Conservation (phyloP, 2,797 vertebrate species). For the Neoniphon sammara region DNA sequence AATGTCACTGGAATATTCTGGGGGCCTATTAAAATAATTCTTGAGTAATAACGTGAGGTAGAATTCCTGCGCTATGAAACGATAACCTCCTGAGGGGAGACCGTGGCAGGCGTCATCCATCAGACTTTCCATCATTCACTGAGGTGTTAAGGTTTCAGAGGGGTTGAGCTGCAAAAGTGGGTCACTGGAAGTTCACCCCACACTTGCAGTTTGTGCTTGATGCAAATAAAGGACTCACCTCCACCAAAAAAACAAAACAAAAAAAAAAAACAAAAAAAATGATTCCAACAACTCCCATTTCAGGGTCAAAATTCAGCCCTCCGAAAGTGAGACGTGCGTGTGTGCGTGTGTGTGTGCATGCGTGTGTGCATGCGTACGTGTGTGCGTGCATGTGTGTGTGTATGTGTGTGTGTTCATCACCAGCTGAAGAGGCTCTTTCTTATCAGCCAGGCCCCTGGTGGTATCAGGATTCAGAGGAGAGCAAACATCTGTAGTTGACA, state of each 20-base stretch:
- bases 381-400: not conserved
- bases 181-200: constrained; percentile 11
- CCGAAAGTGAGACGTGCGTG: not conserved
- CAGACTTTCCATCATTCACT: constrained; percentile 24
- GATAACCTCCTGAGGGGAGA: constrained; percentile 10
- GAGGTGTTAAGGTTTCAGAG: not conserved
- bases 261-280: too few species aligned
- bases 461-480: constrained; percentile 43
- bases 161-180: not conserved
- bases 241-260: not conserved
- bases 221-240: not conserved
- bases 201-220: not conserved
- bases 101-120: constrained; percentile 21
- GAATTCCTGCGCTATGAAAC: constrained; percentile 4
- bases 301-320: not conserved
- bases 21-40: not conserved
- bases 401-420: not conserved
- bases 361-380: not conserved
- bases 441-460: constrained; percentile 42
- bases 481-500: constrained; percentile 60
- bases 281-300: not conserved
- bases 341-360: not conserved
- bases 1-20: constrained; percentile 5
- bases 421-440: constrained; percentile 7
- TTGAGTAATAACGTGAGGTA: constrained; percentile 8